Percentiles rank a stretch among this genome's conserved stretches.
These are phyloP conservation scores for Pangasius djambal DNA, from an alignment of 2,797 vertebrate species.

Conservation along the genomic window DNA sequence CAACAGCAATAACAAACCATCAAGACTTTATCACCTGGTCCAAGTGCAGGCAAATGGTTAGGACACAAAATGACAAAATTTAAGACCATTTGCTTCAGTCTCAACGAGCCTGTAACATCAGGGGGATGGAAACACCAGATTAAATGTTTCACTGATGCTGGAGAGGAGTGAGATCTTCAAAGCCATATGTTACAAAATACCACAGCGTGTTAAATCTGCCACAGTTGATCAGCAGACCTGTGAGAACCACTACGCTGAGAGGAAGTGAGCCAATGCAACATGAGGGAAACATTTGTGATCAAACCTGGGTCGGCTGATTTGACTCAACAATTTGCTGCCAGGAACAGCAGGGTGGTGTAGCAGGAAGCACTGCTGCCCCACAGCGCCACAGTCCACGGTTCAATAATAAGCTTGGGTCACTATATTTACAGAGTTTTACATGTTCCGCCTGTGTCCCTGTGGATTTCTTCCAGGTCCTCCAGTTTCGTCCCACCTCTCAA, in stretches of 20 bases:
- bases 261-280: slow-evolving; percentile 41
- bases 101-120: slow-evolving; percentile 60
- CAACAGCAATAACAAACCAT: slow-evolving; percentile 61
- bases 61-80: slow-evolving; percentile 52
- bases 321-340: slow-evolving; percentile 26
- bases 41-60: slow-evolving; percentile 60
- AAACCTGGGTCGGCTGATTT: slow-evolving; percentile 24
- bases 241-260: slow-evolving; percentile 25
- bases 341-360: slow-evolving; percentile 16
- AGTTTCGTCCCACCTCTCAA: not conserved
- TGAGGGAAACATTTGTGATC: slow-evolving; percentile 47
- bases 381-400: not conserved
- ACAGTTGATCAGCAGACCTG: slow-evolving; percentile 49
- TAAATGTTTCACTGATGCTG: slow-evolving; percentile 53
- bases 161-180: slow-evolving; percentile 51
- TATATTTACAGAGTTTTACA: not conserved
- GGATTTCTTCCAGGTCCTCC: not conserved
- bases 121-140: slow-evolving; percentile 50
- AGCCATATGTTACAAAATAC: slow-evolving; percentile 72
- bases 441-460: not conserved
- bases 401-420: not conserved
- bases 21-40: slow-evolving; percentile 62
- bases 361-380: not conserved
- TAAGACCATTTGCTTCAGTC: slow-evolving; percentile 54
- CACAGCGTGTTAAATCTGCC: slow-evolving; percentile 50